Evolutionary conservation across 1,140 invertebrate genomes (phyloP).

Genomic region (Zelostemma sp.): DNA sequence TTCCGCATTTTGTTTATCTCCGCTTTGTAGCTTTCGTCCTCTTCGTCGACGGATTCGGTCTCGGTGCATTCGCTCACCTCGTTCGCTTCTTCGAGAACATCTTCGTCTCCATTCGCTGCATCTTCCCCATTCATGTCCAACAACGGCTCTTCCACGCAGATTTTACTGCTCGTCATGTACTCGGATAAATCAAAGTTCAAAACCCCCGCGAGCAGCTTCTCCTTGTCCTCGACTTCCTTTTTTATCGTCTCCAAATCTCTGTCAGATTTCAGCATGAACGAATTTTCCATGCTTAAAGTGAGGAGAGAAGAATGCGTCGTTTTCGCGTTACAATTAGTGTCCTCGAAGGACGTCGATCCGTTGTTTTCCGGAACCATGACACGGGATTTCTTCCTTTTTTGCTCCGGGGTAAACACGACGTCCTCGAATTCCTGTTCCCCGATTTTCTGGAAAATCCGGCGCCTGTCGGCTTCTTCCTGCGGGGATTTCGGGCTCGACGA

Average conservation of each 20-base stretch:
- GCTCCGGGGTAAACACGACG: constrained; percentile 71
- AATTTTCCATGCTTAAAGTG: constrained; percentile 64
- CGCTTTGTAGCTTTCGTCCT: constrained; percentile 59
- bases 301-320: constrained; percentile 59
- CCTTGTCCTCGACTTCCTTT: constrained; percentile 71
- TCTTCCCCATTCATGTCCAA: constrained; percentile 27
- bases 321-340: constrained; percentile 11
- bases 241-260: constrained; percentile 70
- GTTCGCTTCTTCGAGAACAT: constrained; percentile 9
- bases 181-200: constrained; percentile 69
- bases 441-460: constrained; percentile 70
- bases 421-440: constrained; percentile 72
- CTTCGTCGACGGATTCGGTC: constrained; percentile 45
- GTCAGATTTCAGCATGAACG: constrained; percentile 59
- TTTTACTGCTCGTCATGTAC: constrained; percentile 58
- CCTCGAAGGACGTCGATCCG: background rate
- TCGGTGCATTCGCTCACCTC: constrained; percentile 18
- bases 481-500: constrained; percentile 3
- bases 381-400: constrained; percentile 62
- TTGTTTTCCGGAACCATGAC: constrained; percentile 13
- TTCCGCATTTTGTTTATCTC: constrained; percentile 59
- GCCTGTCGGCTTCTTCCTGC: constrained; percentile 44
- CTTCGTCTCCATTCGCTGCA: constrained; percentile 8
- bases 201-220: constrained; percentile 70
- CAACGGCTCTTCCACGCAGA: constrained; percentile 26